A percentile compares a stretch with the other conserved stretches of the same genome.
Evolutionary conservation across 2,888 invertebrate genomes (phyloP).

Genomic region (Leptothorax acervorum): DNA sequence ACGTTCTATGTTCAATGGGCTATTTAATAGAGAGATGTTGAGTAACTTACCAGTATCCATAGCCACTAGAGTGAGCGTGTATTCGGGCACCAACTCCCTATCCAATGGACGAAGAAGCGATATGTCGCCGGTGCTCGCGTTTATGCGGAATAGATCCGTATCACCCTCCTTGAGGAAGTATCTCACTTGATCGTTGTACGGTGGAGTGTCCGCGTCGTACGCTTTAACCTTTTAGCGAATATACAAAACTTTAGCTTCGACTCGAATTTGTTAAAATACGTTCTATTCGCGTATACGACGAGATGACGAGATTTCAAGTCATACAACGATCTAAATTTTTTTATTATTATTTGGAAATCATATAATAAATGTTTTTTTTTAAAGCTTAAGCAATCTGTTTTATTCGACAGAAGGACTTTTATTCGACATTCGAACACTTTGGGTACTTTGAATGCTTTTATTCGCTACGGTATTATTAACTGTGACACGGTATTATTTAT

Average conservation of each 20-base stretch:
- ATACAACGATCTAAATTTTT: neutral
- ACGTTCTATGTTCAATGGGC: neutral
- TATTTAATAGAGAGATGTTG: neutral
- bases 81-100: conserved; percentile 94
- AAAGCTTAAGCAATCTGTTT: neutral
- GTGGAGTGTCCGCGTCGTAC: conserved; percentile 96
- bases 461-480: neutral
- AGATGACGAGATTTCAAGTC: neutral
- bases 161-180: conserved; percentile 98
- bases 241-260: neutral
- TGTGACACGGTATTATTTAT: neutral
- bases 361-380: neutral
- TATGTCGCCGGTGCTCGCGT: conserved; percentile 96
- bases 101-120: conserved; percentile 93
- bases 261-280: neutral
- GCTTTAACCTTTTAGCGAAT: conserved; percentile 89
- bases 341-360: neutral
- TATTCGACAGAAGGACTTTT: neutral
- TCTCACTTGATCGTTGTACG: conserved; percentile 95
- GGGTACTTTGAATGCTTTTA: neutral
- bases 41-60: conserved; percentile 95
- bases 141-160: conserved; percentile 95
- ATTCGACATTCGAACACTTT: neutral
- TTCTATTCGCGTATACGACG: neutral
- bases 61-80: conserved; percentile 94